phyloP scores from a whole-genome alignment of 2,888 invertebrate species.

The Neocrepidodera transversa region DNA sequence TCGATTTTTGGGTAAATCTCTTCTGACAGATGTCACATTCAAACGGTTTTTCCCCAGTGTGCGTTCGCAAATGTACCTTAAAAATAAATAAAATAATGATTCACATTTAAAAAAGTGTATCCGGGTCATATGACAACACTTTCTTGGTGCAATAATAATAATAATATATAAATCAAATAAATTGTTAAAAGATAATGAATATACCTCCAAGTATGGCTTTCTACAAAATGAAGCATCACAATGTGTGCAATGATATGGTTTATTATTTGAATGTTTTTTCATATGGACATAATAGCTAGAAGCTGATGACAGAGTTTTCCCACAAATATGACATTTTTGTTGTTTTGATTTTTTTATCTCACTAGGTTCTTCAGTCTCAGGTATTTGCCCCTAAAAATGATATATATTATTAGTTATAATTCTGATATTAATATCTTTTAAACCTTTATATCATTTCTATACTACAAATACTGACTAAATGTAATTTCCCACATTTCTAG shows the following conservation, averaged over 20 bases:
- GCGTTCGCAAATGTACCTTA: constrained; percentile 78
- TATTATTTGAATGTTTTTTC: constrained; percentile 82
- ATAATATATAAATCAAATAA: too few relatives aligned
- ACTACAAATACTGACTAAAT: too few relatives aligned
- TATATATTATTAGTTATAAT: too few relatives aligned
- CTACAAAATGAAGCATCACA: constrained; percentile 82
- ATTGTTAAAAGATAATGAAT: too few relatives aligned
- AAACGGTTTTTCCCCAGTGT: constrained; percentile 79
- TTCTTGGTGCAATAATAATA: too few relatives aligned
- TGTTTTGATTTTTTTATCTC: constrained; percentile 68
- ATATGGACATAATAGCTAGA: constrained; percentile 84
- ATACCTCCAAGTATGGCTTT: constrained; percentile 76
- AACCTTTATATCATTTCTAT: too few relatives aligned
- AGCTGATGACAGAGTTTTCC: constrained; percentile 77
- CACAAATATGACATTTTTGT: constrained; percentile 80
- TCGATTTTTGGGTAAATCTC: constrained; percentile 82
- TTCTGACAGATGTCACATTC: constrained; percentile 79
- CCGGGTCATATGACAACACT: too few relatives aligned
- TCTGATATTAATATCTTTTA: too few relatives aligned
- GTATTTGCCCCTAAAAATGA: constrained; percentile 18
- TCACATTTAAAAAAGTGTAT: too few relatives aligned
- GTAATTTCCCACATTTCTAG: too few relatives aligned
- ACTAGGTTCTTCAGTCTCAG: constrained; percentile 35
- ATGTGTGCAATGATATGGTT: constrained; percentile 79
- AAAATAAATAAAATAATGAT: background rate